Percentiles rank a stretch among this genome's conserved stretches.
Conservation (phyloP, 2,797 vertebrate genomes). For the Euphonia xanthogaster region DNA sequence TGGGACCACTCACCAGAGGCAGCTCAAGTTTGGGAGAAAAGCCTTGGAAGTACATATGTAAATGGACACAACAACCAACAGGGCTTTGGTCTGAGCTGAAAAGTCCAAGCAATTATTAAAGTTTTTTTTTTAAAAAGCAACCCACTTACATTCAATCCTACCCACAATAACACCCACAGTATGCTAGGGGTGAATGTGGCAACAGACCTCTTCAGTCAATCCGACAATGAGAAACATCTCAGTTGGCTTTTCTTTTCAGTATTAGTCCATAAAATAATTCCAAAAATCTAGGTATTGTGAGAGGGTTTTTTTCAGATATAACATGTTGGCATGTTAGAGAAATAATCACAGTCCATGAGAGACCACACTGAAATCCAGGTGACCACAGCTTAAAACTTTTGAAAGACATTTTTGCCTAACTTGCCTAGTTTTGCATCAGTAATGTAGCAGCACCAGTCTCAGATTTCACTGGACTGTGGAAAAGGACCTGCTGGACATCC, state of each 20-base stretch:
- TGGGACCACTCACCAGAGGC: neutral
- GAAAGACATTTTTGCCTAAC: neutral
- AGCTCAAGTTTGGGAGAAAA: rapidly evolving
- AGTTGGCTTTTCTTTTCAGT: neutral
- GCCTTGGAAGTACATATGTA: neutral
- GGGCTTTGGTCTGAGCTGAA: neutral
- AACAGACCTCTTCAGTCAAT: neutral
- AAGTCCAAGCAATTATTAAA: neutral
- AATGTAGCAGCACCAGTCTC: neutral
- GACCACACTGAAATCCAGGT: neutral
- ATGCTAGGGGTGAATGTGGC: rapidly evolving
- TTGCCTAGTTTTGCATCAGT: neutral
- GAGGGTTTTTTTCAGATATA: rapidly evolving
- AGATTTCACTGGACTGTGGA: neutral
- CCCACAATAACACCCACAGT: neutral
- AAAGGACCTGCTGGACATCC: rapidly evolving
- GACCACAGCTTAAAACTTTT: neutral
- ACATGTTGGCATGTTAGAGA: neutral
- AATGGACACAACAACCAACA: neutral
- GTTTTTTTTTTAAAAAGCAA: neutral
- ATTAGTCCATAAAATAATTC: neutral
- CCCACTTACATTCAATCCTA: neutral
- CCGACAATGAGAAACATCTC: neutral
- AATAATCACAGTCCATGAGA: neutral
- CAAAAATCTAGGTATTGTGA: neutral